Evolutionary conservation across 2,113 vertebrate species (phyloP).

Genomic region (Sardina pilchardus): DNA sequence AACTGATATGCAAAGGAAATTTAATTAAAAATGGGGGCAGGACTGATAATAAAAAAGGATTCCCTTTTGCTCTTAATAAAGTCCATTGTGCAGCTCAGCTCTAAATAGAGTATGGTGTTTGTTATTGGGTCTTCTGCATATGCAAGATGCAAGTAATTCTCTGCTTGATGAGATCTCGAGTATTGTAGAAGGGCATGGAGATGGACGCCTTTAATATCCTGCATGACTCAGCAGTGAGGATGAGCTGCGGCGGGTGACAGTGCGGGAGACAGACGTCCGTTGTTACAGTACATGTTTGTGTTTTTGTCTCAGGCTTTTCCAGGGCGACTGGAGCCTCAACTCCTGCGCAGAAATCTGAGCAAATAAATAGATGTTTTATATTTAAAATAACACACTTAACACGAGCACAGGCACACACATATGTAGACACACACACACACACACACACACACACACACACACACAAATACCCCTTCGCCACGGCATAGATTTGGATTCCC

Average conservation of each 20-base stretch:
- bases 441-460: not conserved
- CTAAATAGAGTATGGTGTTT: not conserved
- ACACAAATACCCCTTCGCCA: not conserved
- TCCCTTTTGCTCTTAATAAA: not conserved
- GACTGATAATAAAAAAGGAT: not conserved
- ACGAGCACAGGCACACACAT: not conserved
- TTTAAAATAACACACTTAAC: not conserved
- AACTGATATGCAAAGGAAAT: not conserved
- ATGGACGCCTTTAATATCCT: not conserved
- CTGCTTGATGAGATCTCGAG: not conserved
- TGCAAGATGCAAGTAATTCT: not conserved
- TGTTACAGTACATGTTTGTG: slow-evolving; percentile 11
- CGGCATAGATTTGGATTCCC: not conserved
- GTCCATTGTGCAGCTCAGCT: not conserved
- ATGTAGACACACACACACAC: not conserved
- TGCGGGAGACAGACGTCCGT: not conserved
- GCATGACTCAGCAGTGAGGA: not conserved
- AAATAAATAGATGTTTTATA: slow-evolving; percentile 8
- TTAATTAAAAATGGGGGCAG: not conserved
- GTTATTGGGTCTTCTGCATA: not conserved
- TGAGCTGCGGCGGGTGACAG: not conserved
- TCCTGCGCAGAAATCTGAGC: slow-evolving; percentile 4
- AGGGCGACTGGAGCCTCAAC: not conserved
- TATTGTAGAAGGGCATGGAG: not conserved
- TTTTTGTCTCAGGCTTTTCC: not conserved